These are phyloP conservation scores for Alethe diademata DNA, from an alignment of 2,113 vertebrate species.

Conservation along the genomic window DNA sequence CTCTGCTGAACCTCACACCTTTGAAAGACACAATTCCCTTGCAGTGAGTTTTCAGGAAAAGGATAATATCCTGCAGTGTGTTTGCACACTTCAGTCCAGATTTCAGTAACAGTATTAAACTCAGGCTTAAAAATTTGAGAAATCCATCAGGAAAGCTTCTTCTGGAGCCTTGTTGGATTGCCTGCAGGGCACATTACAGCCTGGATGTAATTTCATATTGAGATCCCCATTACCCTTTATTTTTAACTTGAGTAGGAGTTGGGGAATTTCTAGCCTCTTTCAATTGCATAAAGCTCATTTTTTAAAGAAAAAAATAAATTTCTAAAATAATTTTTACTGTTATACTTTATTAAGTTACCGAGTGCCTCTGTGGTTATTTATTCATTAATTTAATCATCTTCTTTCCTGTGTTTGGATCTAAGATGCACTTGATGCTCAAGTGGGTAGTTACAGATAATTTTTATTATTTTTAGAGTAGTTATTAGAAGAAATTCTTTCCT, in stretches of 20 bases:
- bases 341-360: neutral
- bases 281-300: neutral
- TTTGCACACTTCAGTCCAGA: neutral
- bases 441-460: neutral
- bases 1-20: neutral
- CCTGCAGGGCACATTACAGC: neutral
- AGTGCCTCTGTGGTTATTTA: neutral
- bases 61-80: neutral
- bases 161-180: neutral
- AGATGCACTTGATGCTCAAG: neutral
- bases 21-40: neutral
- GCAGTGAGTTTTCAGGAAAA: neutral
- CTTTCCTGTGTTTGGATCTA: neutral
- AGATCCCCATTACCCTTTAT: neutral
- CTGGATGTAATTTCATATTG: neutral
- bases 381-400: neutral
- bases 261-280: neutral
- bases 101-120: neutral
- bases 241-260: neutral
- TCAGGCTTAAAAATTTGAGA: neutral
- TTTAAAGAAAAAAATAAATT: rapidly evolving
- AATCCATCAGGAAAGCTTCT: neutral
- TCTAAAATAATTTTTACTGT: neutral
- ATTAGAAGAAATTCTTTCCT: neutral
- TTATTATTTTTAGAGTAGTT: neutral